These are phyloP conservation scores for Phoxinus dragarum DNA, from an alignment of 2,797 vertebrate genomes.

Conservation along the genomic window DNA sequence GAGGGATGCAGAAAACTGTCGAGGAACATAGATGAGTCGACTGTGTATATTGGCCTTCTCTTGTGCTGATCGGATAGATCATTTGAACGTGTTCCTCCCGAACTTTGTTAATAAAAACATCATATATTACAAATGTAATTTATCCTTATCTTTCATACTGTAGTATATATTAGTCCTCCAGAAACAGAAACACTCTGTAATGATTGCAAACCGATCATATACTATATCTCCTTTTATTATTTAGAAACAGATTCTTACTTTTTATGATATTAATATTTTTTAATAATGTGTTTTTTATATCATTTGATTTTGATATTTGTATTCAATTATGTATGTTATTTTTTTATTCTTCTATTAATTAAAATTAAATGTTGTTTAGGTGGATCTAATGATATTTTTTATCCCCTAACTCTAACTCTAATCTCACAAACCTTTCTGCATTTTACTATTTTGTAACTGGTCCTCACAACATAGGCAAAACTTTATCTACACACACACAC, in stretches of 20 bases:
- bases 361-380: background rate
- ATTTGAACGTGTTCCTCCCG: too few species aligned
- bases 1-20: too few species aligned
- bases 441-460: slow-evolving; percentile 26
- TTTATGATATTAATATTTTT: background rate
- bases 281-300: background rate
- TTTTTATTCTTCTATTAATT: background rate
- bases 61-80: too few species aligned
- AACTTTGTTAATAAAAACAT: too few species aligned
- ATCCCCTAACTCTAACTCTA: background rate
- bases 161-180: background rate
- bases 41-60: too few species aligned
- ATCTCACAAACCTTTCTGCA: background rate
- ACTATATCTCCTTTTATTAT: background rate
- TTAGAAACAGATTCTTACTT: background rate
- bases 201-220: background rate
- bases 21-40: too few species aligned
- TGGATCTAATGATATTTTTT: background rate
- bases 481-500: slow-evolving; percentile 4
- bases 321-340: background rate
- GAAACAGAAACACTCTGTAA: background rate
- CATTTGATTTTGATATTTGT: background rate
- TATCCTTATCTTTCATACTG: background rate
- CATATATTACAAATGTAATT: too few species aligned
- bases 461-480: slow-evolving; percentile 9